A percentile compares a stretch with the other conserved stretches of the same genome.
Conservation (phyloP, 2,113 vertebrate genomes). For the Orientallactaga bullata region DNA sequence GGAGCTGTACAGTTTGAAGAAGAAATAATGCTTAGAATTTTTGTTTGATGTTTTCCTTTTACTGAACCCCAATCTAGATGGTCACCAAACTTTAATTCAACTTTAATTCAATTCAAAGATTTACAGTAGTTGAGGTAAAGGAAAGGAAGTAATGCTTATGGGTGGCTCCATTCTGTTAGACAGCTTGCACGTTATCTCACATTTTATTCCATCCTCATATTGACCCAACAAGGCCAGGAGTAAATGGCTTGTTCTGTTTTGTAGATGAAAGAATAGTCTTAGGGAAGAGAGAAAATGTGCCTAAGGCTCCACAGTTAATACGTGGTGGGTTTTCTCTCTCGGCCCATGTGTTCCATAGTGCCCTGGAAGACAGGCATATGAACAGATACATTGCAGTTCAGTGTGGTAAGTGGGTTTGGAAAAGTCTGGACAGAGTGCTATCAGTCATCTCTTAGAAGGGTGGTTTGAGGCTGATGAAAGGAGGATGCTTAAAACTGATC, state of each 20-base stretch:
- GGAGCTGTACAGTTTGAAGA: not conserved
- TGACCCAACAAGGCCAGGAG: not conserved
- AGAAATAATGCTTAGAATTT: conserved; percentile 21
- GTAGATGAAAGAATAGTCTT: not conserved
- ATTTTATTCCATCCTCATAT: conserved; percentile 11
- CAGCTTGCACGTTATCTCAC: not conserved
- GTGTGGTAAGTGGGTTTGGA: not conserved
- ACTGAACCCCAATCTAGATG: not conserved
- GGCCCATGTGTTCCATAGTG: not conserved
- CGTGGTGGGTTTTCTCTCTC: not conserved
- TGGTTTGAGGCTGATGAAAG: not conserved
- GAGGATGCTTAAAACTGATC: not conserved
- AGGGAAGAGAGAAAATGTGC: not conserved
- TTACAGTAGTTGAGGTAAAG: not conserved
- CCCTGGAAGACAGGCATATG: not conserved
- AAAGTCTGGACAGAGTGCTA: not conserved
- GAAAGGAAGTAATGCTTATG: not conserved
- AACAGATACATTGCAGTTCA: not conserved
- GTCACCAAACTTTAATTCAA: not conserved
- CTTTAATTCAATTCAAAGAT: not conserved
- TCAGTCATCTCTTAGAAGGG: not conserved
- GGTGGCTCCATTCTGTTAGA: not conserved
- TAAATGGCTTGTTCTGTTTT: not conserved
- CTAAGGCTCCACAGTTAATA: not conserved
- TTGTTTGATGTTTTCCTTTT: not conserved